Evolutionary conservation across 2,888 invertebrate genomes (phyloP), one percentile per base, ranked within the genome.

Genomic region (Melieria crassipennis): DNA sequence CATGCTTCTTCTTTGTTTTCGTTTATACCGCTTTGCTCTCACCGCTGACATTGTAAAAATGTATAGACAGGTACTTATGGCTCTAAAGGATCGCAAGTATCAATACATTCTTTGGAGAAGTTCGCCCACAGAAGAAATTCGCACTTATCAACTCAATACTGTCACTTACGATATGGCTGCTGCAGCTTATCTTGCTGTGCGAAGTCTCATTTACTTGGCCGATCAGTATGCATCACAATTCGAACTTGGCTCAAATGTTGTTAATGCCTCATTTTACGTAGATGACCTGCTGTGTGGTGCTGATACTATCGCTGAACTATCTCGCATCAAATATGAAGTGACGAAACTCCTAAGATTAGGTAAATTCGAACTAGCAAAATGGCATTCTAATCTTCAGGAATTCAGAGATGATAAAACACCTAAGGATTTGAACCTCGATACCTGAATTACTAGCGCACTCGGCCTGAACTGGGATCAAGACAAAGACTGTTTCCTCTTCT

Each of bases 251-350:
- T 13, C 71, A n/a, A 65, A 50, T 5, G 58, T 65, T 1, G 47
- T 65, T 5, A 65, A 65, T 11, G 16, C 65, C 10, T 57, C 52
- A 9, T 64, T 64, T 10, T 73, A 77, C 50, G 73, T 75, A 4
- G 77, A 75, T 11, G 77, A 76, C 55, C 11, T 77, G 52, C 50
- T 76, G 7, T 70, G 71, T 69, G 48, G 75, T 13, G 74, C 76
- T 30, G 61, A 71, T 52, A 65, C 55, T 30, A 65, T 71, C 13
- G 55, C 61, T 9, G 65, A 57, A 30, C 58, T 75, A 42, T 6
- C 9, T 4, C 43, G 42, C 7, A 55, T 75, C 9, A 69, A 71
- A 57, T 7, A 70, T 1, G 68, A 69, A 43, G 64, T 70, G 11
- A 71, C 64, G n/a, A 13, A 56, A 52, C 7, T 75, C 9, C 60